A percentile compares a stretch with the other conserved stretches of the same genome.
Evolutionary conservation across 2,113 vertebrate species (phyloP).

Genomic region (Nerophis lumbriciformis): DNA sequence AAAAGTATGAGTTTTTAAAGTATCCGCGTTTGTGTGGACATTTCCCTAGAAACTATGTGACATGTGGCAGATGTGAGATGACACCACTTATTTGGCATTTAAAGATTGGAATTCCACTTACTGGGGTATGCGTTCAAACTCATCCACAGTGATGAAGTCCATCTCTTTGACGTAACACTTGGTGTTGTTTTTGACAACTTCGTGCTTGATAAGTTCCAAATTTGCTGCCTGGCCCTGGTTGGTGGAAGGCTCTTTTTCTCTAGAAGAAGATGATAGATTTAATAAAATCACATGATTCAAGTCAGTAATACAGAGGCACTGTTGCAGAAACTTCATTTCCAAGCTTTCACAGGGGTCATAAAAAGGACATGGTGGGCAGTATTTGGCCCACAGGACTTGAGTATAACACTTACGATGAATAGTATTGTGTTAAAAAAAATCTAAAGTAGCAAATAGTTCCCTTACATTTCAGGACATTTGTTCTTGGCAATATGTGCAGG

Average conservation of each 20-base stretch:
- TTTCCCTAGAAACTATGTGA: background rate
- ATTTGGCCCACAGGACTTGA: too few species aligned
- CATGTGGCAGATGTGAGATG: background rate
- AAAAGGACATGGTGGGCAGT: too few species aligned
- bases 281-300: background rate
- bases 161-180: constrained; percentile 54
- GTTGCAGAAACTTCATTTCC: background rate
- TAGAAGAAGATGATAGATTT: background rate
- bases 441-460: background rate
- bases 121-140: constrained; percentile 72
- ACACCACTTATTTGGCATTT: background rate
- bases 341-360: background rate
- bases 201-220: constrained; percentile 14
- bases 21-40: background rate
- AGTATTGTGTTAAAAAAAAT: background rate
- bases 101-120: constrained; percentile 42
- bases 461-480: constrained; percentile 44
- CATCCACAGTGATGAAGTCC: constrained; percentile 59
- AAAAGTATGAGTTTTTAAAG: too few species aligned
- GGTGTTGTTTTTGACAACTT: constrained; percentile 36
- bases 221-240: constrained; percentile 25
- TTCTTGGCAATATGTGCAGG: constrained; percentile 63
- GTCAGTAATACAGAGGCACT: background rate
- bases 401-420: background rate
- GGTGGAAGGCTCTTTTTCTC: constrained; percentile 26